Conservation (phyloP, 2,113 vertebrate genomes). For the Saccopteryx bilineata region DNA sequence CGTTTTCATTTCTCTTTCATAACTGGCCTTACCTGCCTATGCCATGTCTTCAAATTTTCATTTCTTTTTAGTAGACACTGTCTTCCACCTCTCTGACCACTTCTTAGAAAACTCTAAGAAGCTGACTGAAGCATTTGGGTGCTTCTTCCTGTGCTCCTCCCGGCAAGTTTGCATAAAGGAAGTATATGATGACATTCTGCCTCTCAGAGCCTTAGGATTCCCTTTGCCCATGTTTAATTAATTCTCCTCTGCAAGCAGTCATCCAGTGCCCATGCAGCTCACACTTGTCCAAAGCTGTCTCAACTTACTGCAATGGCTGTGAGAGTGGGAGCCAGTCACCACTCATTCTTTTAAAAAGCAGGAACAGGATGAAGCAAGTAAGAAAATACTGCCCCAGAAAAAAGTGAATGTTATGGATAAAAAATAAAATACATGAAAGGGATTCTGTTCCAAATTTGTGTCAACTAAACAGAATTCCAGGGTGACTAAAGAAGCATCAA, state of each 20-base stretch:
- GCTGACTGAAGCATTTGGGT: not conserved
- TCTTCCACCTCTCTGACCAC: not conserved
- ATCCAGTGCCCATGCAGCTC: too few relatives aligned
- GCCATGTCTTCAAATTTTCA: not conserved
- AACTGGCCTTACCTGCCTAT: not conserved
- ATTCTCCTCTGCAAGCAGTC: too few relatives aligned
- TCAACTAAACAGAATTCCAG: not conserved
- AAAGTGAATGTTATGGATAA: not conserved
- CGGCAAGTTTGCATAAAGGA: not conserved
- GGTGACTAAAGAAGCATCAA: not conserved
- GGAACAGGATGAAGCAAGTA: not conserved
- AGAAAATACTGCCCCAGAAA: constrained; percentile 23
- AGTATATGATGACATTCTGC: not conserved
- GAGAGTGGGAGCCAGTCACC: too few relatives aligned
- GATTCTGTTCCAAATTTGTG: not conserved
- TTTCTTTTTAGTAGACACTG: not conserved
- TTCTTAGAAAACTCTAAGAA: not conserved
- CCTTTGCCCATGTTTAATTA: too few relatives aligned
- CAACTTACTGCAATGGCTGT: too few relatives aligned
- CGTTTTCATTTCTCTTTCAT: not conserved
- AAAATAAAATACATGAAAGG: not conserved
- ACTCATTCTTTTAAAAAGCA: not conserved
- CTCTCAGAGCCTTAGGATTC: not conserved
- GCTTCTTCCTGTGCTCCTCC: not conserved
- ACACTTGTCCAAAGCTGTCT: too few relatives aligned